Base-by-base conservation (phyloP, 2,797 vertebrate genomes). In the Coracias cyanogaster region DNA sequence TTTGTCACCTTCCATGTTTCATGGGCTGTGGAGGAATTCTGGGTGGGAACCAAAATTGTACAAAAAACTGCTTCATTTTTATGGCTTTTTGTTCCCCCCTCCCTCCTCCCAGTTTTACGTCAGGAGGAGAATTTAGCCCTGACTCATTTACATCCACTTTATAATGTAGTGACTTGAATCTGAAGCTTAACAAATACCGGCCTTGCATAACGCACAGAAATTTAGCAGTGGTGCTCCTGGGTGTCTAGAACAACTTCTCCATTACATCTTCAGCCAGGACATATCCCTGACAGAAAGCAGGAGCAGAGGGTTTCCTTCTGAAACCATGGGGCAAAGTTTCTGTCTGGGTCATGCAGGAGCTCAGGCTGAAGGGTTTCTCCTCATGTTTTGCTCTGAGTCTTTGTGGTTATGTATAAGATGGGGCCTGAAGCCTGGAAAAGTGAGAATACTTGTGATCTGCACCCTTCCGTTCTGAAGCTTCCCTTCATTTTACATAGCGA, bases 401-500 rank as follows among this genome's bases (percentile, higher is more conserved):
- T 61, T 65, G 61, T 72, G 41, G 8, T 49, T 88, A 3, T 46
- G 3, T 51, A 31, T 10, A 25, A 33, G 39, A 91, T 43, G 26
- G 21, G 11, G 24, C 7, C 45, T 82, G 35, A 82, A 80, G 60
- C 43, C 15, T 77, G 21, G 26, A 33, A 46, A 73, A 48, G 25
- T 76, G 55, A 37, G 48, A 95, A 46, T 70, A 12, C 6, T 15
- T 54, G 28, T 33, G 57, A 3, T 67, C 45, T 90, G 28, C 33
- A 58, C 43, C 49, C 45, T 80, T 82, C 6, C 28, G 31, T 71
- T 73, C 22, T 20, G 29, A 21, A 64, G 26, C 33, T 82, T 61
- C 41, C 13, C 46, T 76, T 89, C 7, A 2, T 88, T 71, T 81
- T 20, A 26, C 0, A 0, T 31, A 21, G 18, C 28, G 3, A 0